A percentile compares a stretch with the other conserved stretches of the same genome.
These are phyloP conservation scores for Indicator indicator DNA, from an alignment of 2,113 vertebrate species.

Conservation along the genomic window DNA sequence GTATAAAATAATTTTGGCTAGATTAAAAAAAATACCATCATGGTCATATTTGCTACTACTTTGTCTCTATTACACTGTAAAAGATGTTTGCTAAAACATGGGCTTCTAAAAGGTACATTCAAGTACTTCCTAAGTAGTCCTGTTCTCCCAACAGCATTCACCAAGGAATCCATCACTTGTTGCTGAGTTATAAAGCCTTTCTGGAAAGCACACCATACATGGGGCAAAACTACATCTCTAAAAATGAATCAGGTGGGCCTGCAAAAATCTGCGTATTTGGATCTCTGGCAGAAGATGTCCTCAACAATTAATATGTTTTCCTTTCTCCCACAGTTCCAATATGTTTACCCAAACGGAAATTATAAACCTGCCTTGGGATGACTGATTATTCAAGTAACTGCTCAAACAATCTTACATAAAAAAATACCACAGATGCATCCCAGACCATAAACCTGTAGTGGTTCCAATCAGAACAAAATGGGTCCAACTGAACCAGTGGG, in stretches of 20 bases:
- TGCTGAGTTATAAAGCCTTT: background rate
- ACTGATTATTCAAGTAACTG: background rate
- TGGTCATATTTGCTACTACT: background rate
- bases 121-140: fast-evolving
- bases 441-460: too few species aligned
- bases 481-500: too few species aligned
- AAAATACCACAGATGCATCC: background rate
- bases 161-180: background rate
- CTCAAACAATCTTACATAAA: background rate
- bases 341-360: background rate
- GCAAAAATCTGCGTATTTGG: background rate
- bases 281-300: background rate
- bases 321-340: background rate
- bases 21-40: background rate
- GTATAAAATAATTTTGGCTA: background rate
- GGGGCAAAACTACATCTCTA: background rate
- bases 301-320: background rate
- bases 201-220: background rate
- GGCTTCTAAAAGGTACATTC: background rate
- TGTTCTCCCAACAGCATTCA: background rate
- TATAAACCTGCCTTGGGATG: background rate
- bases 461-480: too few species aligned
- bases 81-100: background rate
- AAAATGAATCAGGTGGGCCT: background rate
- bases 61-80: background rate